Evolutionary conservation across 1,140 invertebrate genomes (phyloP).

Genomic region (Hypsibius dujardini): DNA sequence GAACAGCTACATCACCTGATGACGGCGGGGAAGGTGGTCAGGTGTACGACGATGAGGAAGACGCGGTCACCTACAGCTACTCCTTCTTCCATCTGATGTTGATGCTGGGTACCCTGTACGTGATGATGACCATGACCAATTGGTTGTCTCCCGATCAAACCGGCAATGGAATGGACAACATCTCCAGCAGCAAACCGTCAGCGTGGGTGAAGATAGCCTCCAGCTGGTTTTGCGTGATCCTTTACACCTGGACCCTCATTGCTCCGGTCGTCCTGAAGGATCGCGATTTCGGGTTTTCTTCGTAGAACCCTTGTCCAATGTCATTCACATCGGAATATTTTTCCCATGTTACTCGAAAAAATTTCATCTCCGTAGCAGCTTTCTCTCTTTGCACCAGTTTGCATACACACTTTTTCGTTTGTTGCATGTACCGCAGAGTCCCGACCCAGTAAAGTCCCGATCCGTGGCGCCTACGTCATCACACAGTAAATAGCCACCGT

Average conservation of each 20-base stretch:
- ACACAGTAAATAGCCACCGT: too few species aligned
- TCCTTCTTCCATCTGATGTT: conserved; percentile 96
- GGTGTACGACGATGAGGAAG: conserved; percentile 86
- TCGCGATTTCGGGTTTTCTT: conserved; percentile 55
- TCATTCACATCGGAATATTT: too few species aligned
- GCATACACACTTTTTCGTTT: too few species aligned
- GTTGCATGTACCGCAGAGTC: too few species aligned
- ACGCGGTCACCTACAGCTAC: conserved; percentile 86
- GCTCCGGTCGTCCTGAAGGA: conserved; percentile 70
- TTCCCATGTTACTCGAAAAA: too few species aligned
- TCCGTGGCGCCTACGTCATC: too few species aligned
- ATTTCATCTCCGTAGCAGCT: too few species aligned
- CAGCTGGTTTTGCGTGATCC: conserved; percentile 72
- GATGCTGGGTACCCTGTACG: conserved; percentile 83
- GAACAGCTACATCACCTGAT: conserved; percentile 20
- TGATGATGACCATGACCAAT: conserved; percentile 99
- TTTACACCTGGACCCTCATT: conserved; percentile 85
- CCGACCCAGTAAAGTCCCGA: too few species aligned
- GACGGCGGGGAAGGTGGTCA: conserved; percentile 33
- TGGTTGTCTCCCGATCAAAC: conserved; percentile 68
- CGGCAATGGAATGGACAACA: conserved; percentile 31
- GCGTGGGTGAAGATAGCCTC: conserved; percentile 98
- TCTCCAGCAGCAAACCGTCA: conserved; percentile 72
- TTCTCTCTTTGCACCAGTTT: too few species aligned
- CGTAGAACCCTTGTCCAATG: too few species aligned